These are phyloP conservation scores for Nomada fucata DNA, from an alignment of 2,888 invertebrate genomes.

Conservation along the genomic window DNA sequence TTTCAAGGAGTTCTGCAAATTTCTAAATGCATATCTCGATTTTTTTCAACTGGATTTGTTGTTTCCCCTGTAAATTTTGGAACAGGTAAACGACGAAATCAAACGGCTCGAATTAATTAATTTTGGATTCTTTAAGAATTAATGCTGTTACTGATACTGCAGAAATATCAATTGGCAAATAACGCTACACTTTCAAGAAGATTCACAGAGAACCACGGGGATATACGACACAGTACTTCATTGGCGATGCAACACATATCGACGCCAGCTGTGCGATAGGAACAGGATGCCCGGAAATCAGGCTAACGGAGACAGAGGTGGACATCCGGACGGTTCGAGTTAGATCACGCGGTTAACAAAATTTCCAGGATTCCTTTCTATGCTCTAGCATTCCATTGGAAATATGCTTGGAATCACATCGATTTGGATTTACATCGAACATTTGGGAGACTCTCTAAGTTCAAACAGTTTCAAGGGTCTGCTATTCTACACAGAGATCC, in stretches of 20 bases:
- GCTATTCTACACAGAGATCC: constrained; percentile 22
- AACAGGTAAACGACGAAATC: too few relatives aligned
- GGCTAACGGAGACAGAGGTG: constrained; percentile 65
- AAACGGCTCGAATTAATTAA: too few relatives aligned
- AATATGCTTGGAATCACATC: constrained; percentile 43
- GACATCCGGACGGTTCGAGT: constrained; percentile 58
- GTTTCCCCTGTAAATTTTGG: too few relatives aligned
- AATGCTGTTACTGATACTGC: too few relatives aligned
- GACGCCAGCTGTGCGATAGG: constrained; percentile 54
- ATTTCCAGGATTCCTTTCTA: constrained; percentile 29
- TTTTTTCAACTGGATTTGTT: too few relatives aligned
- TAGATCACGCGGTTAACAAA: constrained; percentile 61
- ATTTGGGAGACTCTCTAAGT: constrained; percentile 39
- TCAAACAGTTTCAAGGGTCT: constrained; percentile 27
- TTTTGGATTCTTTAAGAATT: too few relatives aligned
- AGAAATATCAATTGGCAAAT: not conserved
- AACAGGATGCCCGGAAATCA: constrained; percentile 43
- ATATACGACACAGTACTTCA: constrained; percentile 81
- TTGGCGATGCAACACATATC: constrained; percentile 78
- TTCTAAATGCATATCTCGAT: too few relatives aligned
- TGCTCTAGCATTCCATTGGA: constrained; percentile 46
- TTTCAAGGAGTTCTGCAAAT: not conserved
- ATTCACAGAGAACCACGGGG: constrained; percentile 54
- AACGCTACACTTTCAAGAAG: constrained; percentile 33
- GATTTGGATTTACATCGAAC: constrained; percentile 40